These are phyloP conservation scores for Gymnobelideus leadbeateri DNA, from an alignment of 2,113 vertebrate species.

Conservation along the genomic window DNA sequence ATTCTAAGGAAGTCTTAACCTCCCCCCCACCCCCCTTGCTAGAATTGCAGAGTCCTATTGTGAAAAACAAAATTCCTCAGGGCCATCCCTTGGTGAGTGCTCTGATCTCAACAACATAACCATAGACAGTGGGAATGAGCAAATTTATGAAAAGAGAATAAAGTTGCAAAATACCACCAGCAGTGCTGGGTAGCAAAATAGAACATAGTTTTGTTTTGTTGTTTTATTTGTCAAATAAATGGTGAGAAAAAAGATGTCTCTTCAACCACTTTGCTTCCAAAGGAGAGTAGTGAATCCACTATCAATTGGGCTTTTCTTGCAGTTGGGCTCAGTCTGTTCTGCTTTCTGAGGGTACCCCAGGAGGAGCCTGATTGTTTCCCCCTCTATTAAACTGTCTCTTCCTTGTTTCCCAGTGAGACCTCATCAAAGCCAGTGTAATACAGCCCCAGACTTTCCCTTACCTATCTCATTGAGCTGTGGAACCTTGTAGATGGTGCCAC, in stretches of 20 bases:
- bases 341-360: not conserved
- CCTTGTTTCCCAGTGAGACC: not conserved
- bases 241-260: not conserved
- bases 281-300: not conserved
- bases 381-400: not conserved
- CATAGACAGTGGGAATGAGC: not conserved
- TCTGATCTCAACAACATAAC: not conserved
- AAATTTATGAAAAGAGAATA: not conserved
- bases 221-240: not conserved
- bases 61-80: not conserved
- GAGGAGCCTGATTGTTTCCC: not conserved
- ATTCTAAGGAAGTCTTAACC: not conserved
- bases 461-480: not conserved
- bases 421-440: not conserved
- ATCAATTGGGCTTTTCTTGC: not conserved
- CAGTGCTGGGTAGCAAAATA: not conserved
- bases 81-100: not conserved
- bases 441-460: not conserved
- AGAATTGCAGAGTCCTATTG: not conserved
- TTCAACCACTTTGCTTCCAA: not conserved
- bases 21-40: not conserved
- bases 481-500: not conserved
- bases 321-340: not conserved
- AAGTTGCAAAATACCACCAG: conserved; percentile 1
- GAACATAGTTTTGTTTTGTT: not conserved